Conservation (phyloP, 2,797 vertebrate genomes). For the Poeciliopsis infans region DNA sequence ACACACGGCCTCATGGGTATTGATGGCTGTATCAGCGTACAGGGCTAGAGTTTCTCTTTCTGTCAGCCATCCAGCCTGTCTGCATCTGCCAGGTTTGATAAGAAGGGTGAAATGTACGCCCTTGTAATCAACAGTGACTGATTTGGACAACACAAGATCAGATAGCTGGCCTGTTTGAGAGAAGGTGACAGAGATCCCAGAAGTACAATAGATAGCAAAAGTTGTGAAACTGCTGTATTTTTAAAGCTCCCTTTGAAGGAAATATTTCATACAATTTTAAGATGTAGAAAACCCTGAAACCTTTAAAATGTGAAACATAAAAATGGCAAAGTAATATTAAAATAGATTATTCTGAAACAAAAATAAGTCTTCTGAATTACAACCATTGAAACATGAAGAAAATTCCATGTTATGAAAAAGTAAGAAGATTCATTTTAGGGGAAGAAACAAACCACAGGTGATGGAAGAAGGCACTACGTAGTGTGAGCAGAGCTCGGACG, state of each 20-base stretch:
- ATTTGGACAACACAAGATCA: conserved; percentile 40
- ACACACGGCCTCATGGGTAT: conserved; percentile 77
- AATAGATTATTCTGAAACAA: neutral
- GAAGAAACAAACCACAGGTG: neutral
- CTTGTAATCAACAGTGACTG: conserved; percentile 39
- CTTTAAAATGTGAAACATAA: neutral
- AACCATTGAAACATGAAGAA: neutral
- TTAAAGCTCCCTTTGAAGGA: neutral
- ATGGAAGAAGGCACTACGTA: neutral
- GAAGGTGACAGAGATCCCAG: conserved; percentile 15
- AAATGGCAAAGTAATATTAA: neutral
- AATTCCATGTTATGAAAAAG: neutral
- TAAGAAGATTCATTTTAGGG: neutral
- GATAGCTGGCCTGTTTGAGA: conserved; percentile 38
- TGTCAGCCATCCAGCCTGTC: conserved; percentile 42
- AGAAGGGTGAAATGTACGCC: conserved; percentile 35
- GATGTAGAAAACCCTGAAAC: neutral
- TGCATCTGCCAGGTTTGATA: conserved; percentile 29
- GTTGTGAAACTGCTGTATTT: neutral
- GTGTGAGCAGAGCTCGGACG: neutral
- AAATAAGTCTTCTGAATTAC: neutral
- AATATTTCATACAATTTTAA: neutral
- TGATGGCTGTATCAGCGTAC: conserved; percentile 74
- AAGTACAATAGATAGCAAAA: conserved; percentile 16
- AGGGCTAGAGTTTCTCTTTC: conserved; percentile 63